Evolutionary conservation across 2,888 invertebrate genomes (phyloP).

Genomic region (Eupeodes luniger): DNA sequence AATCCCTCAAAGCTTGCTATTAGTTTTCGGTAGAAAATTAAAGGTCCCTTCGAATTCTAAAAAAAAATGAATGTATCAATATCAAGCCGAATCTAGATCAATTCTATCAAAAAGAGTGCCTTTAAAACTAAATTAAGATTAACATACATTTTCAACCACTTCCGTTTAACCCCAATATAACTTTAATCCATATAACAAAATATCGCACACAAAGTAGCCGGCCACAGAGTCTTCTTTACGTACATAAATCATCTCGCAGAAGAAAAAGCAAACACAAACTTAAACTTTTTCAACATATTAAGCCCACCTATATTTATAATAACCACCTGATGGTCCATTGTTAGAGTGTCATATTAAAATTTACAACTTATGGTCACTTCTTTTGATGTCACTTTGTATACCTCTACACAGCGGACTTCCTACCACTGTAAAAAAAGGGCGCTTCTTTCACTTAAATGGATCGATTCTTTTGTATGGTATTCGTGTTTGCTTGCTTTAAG

Average conservation of each 20-base stretch:
- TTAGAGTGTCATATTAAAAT: conserved; percentile 11
- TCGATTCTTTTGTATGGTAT: background rate
- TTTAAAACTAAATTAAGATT: too few relatives aligned
- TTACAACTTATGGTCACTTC: conserved; percentile 11
- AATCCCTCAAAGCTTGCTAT: too few relatives aligned
- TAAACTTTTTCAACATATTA: background rate
- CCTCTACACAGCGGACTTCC: too few relatives aligned
- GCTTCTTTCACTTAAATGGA: conserved; percentile 13
- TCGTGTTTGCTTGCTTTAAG: background rate
- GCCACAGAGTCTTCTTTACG: background rate
- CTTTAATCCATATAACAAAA: background rate
- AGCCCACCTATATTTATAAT: background rate
- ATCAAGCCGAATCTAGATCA: too few relatives aligned
- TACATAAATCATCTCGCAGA: background rate
- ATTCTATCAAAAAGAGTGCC: too few relatives aligned
- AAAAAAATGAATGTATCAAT: too few relatives aligned
- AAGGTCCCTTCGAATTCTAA: too few relatives aligned
- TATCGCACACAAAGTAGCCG: background rate
- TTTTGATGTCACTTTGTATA: conserved; percentile 12
- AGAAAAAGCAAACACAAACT: background rate
- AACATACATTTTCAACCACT: too few relatives aligned
- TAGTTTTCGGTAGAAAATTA: too few relatives aligned
- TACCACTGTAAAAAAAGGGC: background rate
- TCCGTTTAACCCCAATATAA: background rate
- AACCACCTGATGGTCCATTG: conserved; percentile 15